Evolutionary conservation across 1,140 invertebrate genomes (phyloP).

Genomic region (Sminthurinus signatus): DNA sequence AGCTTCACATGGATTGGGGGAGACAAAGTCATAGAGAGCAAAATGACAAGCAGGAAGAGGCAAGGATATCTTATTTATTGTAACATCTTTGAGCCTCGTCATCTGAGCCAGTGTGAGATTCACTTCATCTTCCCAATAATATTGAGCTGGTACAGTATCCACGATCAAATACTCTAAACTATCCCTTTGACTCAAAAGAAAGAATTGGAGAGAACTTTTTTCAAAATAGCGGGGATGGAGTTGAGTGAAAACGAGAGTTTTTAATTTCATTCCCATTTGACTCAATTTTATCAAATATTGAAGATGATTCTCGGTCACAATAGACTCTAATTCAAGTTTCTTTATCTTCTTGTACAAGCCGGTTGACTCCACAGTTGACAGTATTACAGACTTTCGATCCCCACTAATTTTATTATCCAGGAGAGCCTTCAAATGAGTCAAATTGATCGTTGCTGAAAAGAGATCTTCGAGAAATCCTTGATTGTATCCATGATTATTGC

Average conservation of each 20-base stretch:
- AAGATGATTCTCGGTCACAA: constrained; percentile 2
- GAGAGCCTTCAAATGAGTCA: neutral
- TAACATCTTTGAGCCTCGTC: neutral
- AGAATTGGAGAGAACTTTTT: neutral
- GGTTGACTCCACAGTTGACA: neutral
- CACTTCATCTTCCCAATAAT: constrained; percentile 10
- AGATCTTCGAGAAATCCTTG: constrained; percentile 3
- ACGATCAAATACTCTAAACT: neutral
- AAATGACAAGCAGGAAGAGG: neutral
- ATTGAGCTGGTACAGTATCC: constrained; percentile 6
- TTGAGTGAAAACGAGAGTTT: constrained; percentile 3
- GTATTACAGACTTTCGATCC: neutral
- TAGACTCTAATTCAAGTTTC: neutral
- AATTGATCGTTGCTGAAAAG: neutral
- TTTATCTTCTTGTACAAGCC: neutral
- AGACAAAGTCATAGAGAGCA: neutral
- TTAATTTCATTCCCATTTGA: neutral
- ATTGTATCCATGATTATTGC: constrained; percentile 9
- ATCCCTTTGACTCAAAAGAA: neutral
- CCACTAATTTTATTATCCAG: neutral
- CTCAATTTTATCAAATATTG: neutral
- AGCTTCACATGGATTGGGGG: too few relatives aligned
- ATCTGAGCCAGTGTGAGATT: neutral
- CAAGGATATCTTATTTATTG: neutral
- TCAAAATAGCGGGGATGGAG: constrained; percentile 5